Evolutionary conservation across 2,888 invertebrate species (phyloP), one percentile per base, ranked within the genome.

Genomic region (Mythimna vitellina): DNA sequence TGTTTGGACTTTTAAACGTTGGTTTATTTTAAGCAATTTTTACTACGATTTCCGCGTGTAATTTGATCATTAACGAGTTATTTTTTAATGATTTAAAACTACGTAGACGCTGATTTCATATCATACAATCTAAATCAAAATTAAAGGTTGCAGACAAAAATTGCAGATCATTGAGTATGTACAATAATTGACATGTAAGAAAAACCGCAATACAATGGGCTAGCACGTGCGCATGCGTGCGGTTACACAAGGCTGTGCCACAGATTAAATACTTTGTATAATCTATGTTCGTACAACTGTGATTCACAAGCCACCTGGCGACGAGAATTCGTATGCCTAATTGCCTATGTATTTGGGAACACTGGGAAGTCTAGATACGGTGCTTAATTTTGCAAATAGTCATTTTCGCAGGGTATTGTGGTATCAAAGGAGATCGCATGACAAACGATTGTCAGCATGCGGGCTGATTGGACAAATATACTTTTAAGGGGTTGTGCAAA

Each of bases 141-240:
- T 35, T 58, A 66, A 62, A 80, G 51, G 75, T 38, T 60, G 25
- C 22, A n/a, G 20, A 46, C 17, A 57, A 56, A 76, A 68, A 81
- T 53, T 46, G 29, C 53, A 70, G 58, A 76, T 81, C 54, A 64
- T 54, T 68, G 67, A 42, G 38, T 53, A 49, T 54, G 56, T 49
- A 70, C 68, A 54, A 32, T 71, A 58, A 73, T 66, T 51, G 61
- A 57, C 56, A 84, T 72, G 51, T 65, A 73, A 74, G 77, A 74
- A 75, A 78, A 86, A 81, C 77, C 83, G 53, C 69, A 78, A 70
- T 62, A 76, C 75, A 76, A 78, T 75, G 35, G 54, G 14, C 12
- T 5, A 72, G 12, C 86, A 86, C 85, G 86, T 85, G 86, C 84
- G 63, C 82, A 83, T 85, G 86, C 84, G 63, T 76, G 82, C 57